A percentile compares a stretch with the other conserved stretches of the same genome.
Conservation (phyloP, 2,888 invertebrate genomes). For the Apoda limacodes region DNA sequence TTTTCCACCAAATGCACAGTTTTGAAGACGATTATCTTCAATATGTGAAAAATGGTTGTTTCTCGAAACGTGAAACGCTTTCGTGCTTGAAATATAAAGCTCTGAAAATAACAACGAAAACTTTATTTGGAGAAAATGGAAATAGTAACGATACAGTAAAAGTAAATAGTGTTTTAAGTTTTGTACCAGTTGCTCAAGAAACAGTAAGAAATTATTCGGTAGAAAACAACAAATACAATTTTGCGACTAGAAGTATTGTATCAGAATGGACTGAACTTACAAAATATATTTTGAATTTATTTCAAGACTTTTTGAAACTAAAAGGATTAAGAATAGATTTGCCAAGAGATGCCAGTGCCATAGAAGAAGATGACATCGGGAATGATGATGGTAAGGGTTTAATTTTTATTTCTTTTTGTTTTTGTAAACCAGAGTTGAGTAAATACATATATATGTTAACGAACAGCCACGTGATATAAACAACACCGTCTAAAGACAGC, state of each 20-base stretch:
- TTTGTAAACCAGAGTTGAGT: too few relatives aligned
- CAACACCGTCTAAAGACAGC: too few relatives aligned
- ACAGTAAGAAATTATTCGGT: slow-evolving; percentile 33
- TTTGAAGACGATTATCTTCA: slow-evolving; percentile 53
- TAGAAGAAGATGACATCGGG: slow-evolving; percentile 45
- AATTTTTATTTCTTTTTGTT: not conserved
- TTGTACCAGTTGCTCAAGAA: slow-evolving; percentile 49
- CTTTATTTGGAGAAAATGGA: slow-evolving; percentile 43
- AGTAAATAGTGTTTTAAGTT: slow-evolving; percentile 44
- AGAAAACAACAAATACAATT: slow-evolving; percentile 27
- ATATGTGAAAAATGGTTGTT: slow-evolving; percentile 55
- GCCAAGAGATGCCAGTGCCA: slow-evolving; percentile 55
- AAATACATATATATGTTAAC: too few relatives aligned
- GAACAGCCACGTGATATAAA: too few relatives aligned
- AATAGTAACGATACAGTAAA: slow-evolving; percentile 44
- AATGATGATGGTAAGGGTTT: slow-evolving; percentile 32
- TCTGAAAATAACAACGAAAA: slow-evolving; percentile 48
- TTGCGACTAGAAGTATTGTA: slow-evolving; percentile 42
- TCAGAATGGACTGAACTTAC: slow-evolving; percentile 60
- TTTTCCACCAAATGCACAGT: too few relatives aligned
- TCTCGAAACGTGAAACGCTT: slow-evolving; percentile 46
- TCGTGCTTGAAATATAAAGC: slow-evolving; percentile 59
- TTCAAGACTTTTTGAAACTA: slow-evolving; percentile 52
- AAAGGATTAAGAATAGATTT: slow-evolving; percentile 51
- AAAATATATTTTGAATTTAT: slow-evolving; percentile 49